Conservation (phyloP, 2,113 vertebrate genomes). For the Casuarius casuarius region DNA sequence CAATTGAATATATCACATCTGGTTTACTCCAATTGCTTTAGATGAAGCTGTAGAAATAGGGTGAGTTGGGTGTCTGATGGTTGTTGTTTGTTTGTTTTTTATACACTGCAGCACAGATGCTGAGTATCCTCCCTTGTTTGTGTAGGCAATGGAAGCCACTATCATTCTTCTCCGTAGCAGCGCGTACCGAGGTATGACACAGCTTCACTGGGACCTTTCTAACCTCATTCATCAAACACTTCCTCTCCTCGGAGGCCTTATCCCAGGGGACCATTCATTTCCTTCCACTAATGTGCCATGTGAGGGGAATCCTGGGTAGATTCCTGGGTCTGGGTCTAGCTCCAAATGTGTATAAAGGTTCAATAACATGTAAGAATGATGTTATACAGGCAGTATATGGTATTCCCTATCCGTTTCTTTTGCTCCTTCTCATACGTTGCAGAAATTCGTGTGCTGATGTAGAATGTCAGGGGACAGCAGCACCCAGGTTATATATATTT, state of each 20-base stretch:
- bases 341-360: constrained; percentile 5
- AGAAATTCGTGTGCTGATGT: neutral
- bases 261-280: constrained; percentile 57
- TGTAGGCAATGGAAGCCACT: constrained; percentile 50
- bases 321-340: constrained; percentile 30
- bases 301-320: constrained; percentile 55
- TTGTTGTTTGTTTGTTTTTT: constrained; percentile 38
- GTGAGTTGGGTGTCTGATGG: neutral
- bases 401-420: neutral
- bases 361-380: neutral
- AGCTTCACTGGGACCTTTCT: constrained; percentile 41
- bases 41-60: neutral
- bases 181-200: constrained; percentile 53
- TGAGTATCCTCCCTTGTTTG: constrained; percentile 47
- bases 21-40: neutral
- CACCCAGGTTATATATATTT: neutral
- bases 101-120: neutral
- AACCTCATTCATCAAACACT: constrained; percentile 62
- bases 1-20: neutral
- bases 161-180: constrained; percentile 52
- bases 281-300: constrained; percentile 49
- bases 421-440: neutral
- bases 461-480: neutral
- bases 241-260: constrained; percentile 54
- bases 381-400: neutral